Evolutionary conservation across 2,113 vertebrate species (phyloP).

Genomic region (Poeciliopsis occidentalis): DNA sequence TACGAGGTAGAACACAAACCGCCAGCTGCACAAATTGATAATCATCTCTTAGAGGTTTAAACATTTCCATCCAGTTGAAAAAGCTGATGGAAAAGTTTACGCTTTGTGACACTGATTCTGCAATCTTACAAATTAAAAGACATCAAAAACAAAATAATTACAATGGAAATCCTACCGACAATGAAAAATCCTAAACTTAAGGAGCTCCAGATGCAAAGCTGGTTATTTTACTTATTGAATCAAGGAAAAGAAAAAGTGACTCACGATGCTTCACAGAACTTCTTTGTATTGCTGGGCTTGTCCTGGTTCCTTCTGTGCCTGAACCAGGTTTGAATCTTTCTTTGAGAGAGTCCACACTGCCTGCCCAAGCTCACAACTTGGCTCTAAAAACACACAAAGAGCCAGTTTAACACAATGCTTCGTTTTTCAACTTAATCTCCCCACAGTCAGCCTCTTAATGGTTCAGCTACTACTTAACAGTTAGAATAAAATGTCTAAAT

Average conservation of each 20-base stretch:
- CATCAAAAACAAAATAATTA: no score
- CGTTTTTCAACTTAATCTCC: not conserved
- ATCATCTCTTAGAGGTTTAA: not conserved
- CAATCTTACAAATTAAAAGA: not conserved
- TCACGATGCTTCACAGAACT: constrained; percentile 93
- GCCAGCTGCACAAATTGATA: constrained; percentile 83
- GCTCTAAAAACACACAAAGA: constrained; percentile 49
- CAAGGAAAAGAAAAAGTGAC: constrained; percentile 13
- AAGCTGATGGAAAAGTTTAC: not conserved
- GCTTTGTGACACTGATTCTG: not conserved
- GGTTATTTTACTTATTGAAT: not conserved
- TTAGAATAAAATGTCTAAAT: not conserved
- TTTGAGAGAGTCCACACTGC: constrained; percentile 81
- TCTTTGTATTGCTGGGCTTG: constrained; percentile 84
- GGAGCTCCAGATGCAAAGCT: not conserved
- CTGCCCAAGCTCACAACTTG: constrained; percentile 78
- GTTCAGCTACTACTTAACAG: not conserved
- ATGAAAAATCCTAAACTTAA: not conserved
- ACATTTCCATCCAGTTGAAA: not conserved
- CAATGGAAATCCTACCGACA: not conserved
- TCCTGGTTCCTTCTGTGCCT: constrained; percentile 84
- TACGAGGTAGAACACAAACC: constrained; percentile 85
- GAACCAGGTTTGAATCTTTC: constrained; percentile 89
- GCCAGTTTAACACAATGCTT: not conserved
- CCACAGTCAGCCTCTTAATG: not conserved